phyloP scores from a whole-genome alignment of 2,113 vertebrate species.

The Toxotes jaculatrix region DNA sequence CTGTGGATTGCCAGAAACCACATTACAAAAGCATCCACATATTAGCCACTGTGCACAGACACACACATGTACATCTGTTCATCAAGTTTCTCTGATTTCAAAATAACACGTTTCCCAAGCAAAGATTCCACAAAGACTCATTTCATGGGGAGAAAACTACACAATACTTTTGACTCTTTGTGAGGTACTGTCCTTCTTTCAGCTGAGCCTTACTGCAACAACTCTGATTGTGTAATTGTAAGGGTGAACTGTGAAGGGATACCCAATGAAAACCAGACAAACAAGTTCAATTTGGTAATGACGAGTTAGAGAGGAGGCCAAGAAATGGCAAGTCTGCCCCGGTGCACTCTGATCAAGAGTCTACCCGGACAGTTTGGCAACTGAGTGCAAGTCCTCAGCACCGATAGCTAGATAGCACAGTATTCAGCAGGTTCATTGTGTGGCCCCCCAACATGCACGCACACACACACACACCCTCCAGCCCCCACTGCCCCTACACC shows the following conservation, averaged over 20 bases:
- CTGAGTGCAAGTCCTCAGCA: slow-evolving; percentile 47
- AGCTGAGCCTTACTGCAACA: background rate
- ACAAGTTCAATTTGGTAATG: slow-evolving; percentile 39
- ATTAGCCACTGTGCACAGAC: background rate
- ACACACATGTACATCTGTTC: slow-evolving; percentile 6
- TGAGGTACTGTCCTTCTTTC: background rate
- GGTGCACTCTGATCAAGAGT: slow-evolving; percentile 43
- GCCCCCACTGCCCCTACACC: background rate
- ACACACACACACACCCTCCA: background rate
- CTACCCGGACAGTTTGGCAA: slow-evolving; percentile 63
- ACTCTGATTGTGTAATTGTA: background rate
- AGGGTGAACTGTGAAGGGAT: slow-evolving; percentile 7
- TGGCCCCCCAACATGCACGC: slow-evolving; percentile 19
- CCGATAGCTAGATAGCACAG: slow-evolving; percentile 65
- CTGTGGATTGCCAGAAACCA: slow-evolving; percentile 27
- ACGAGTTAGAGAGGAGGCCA: slow-evolving; percentile 36
- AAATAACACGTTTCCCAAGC: slow-evolving; percentile 44
- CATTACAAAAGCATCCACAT: slow-evolving; percentile 37
- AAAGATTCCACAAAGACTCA: slow-evolving; percentile 19
- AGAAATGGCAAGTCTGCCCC: slow-evolving; percentile 27
- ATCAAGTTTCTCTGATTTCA: slow-evolving; percentile 26
- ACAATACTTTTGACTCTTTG: background rate
- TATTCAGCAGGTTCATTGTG: slow-evolving; percentile 88
- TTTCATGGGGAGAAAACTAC: slow-evolving; percentile 1
- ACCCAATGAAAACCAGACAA: slow-evolving; percentile 36